Conservation (phyloP, 2,113 vertebrate genomes). For the Malurus elegans region DNA sequence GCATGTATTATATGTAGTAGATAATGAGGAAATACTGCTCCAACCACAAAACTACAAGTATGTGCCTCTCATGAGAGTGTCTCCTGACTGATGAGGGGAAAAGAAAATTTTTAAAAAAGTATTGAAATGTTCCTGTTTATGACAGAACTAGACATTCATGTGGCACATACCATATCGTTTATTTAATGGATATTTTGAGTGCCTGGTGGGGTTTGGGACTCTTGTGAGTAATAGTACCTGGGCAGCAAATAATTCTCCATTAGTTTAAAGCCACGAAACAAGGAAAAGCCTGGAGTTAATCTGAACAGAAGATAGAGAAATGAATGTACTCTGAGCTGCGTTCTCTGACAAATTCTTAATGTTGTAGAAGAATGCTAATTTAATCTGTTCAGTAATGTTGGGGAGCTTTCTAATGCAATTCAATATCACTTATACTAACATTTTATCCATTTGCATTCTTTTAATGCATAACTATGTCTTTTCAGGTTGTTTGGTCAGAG, state of each 20-base stretch:
- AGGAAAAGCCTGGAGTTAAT: neutral
- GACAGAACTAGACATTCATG: neutral
- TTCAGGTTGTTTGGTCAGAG: neutral
- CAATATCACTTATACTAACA: neutral
- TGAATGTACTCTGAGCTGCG: neutral
- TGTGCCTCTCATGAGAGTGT: neutral
- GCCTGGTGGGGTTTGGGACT: neutral
- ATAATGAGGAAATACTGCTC: neutral
- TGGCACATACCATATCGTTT: neutral
- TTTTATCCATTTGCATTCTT: neutral
- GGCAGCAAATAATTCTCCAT: neutral
- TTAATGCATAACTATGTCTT: neutral
- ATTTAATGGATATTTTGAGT: neutral
- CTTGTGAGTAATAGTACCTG: neutral
- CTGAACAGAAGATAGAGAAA: constrained; percentile 16
- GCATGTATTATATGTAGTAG: neutral
- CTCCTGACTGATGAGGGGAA: neutral
- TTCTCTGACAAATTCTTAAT: neutral
- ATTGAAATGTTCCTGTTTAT: neutral
- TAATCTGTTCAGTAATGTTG: neutral
- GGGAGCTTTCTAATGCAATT: constrained; percentile 12
- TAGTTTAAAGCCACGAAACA: neutral
- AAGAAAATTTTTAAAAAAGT: neutral
- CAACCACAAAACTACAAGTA: neutral
- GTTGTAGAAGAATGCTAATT: constrained; percentile 35